Evolutionary conservation across 1,140 invertebrate species (phyloP), one percentile per base, ranked within the genome.

Genomic region (Procambarus clarkii): DNA sequence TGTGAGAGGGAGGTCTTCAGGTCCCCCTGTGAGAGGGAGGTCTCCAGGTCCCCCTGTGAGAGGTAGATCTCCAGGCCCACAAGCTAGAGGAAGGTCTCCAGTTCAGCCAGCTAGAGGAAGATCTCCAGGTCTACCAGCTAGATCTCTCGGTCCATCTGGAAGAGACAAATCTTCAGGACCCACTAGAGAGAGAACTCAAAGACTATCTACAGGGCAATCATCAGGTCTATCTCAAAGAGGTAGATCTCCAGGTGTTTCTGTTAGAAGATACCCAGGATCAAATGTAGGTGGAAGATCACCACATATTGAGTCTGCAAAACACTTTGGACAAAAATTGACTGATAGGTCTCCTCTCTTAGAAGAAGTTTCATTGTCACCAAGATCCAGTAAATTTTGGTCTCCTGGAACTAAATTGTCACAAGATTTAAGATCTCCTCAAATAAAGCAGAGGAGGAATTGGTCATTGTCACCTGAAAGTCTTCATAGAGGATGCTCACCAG

Each of bases 401-500:
- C 74, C 74, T 18, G 46, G 45, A 76, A 21, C 24, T 44, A 58
- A 45, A 58, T n/a, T 2, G 54, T 34, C n/a, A 5, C 69, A 76
- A 58, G 54, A 50, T 34, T 50, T 77, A 45, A 88, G 69, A 8
- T 71, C 78, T 50, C 78, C 54, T 21, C 86, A 45, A 21, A 48
- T 46, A n/a, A 58, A 34, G 34, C 34, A 54, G 24, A 54, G 46
- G 34, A 81, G 79, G 45, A 50, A 69, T 44, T 69, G 86, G 58
- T 88, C 86, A n/a, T 54, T 21, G 18, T 88, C 87, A 50, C 45
- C 58, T 8, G 87, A 58, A 18, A 46, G 15, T 34, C 64, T 89
- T 76, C 78, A 89, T 15, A 89, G 87, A 82, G 87, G 79, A 5
- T 82, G 79, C 18, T 89, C 87, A 71, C 87, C 87, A 46, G 87